Conservation (phyloP, 2,888 invertebrate species). For the Heliconius ethilla region DNA sequence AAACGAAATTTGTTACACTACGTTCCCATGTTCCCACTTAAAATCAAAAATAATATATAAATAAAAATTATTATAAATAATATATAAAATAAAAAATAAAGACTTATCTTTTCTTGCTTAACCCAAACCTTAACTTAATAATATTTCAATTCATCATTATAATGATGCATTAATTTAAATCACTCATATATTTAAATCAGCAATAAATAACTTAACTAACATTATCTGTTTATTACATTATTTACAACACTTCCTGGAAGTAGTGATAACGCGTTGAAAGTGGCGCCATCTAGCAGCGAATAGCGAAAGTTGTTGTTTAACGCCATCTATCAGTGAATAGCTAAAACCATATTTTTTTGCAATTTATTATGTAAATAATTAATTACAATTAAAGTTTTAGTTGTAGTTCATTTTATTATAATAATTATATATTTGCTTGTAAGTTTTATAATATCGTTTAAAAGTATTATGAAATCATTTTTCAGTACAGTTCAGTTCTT, state of each 20-base stretch:
- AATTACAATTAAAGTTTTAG: not conserved
- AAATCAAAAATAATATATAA: too few species aligned
- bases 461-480: not conserved
- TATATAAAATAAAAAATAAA: too few species aligned
- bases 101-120: not conserved
- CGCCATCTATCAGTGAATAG: constrained; percentile 1
- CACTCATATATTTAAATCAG: constrained; percentile 17
- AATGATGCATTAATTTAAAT: not conserved
- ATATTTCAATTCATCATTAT: not conserved
- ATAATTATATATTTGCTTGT: not conserved
- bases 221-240: constrained; percentile 30
- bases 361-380: not conserved
- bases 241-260: constrained; percentile 33
- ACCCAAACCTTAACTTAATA: not conserved
- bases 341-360: not conserved
- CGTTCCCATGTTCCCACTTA: too few species aligned
- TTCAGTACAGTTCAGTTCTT: too few species aligned
- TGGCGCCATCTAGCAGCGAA: not conserved
- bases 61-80: too few species aligned
- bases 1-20: too few species aligned
- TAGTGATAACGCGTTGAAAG: not conserved
- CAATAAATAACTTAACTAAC: constrained; percentile 27
- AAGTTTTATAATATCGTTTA: not conserved
- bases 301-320: not conserved
- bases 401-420: not conserved